Evolutionary conservation across 1,140 invertebrate genomes (phyloP).

Genomic region (Hyles euphorbiae): DNA sequence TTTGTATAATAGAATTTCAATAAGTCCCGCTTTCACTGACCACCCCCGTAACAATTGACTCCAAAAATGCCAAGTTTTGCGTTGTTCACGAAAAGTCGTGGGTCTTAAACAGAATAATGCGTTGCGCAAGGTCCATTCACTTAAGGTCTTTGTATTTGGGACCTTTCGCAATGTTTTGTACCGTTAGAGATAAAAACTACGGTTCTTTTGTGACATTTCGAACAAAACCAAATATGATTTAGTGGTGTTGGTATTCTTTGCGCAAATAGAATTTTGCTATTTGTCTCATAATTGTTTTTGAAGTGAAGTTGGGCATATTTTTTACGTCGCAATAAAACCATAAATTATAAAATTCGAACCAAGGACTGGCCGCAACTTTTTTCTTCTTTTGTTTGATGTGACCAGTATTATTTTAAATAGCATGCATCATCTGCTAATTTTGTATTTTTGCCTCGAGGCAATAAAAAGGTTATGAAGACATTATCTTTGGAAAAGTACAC

Average conservation of each 20-base stretch:
- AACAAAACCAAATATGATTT: conserved; percentile 58
- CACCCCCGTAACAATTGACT: conserved; percentile 38
- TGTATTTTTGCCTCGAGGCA: too few relatives aligned
- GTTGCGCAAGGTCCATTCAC: conserved; percentile 62
- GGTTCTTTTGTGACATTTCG: conserved; percentile 49
- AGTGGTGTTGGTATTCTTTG: conserved; percentile 34
- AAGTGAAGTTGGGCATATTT: too few relatives aligned
- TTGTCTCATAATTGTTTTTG: neutral
- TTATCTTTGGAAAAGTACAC: too few relatives aligned
- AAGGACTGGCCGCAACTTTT: too few relatives aligned
- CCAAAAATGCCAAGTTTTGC: conserved; percentile 30
- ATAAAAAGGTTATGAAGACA: too few relatives aligned
- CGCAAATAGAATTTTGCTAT: neutral
- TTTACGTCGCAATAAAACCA: neutral
- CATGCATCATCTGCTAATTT: too few relatives aligned
- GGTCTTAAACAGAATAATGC: conserved; percentile 37
- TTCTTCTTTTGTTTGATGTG: too few relatives aligned
- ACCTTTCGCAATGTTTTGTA: conserved; percentile 37
- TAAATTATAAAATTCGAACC: neutral
- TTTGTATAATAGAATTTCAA: neutral
- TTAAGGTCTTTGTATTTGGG: conserved; percentile 47
- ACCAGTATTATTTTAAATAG: too few relatives aligned
- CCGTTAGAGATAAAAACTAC: conserved; percentile 58
- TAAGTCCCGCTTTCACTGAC: conserved; percentile 37
- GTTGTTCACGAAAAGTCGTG: conserved; percentile 50